phyloP scores from a whole-genome alignment of 1,140 invertebrate species.

The Periplaneta americana region DNA sequence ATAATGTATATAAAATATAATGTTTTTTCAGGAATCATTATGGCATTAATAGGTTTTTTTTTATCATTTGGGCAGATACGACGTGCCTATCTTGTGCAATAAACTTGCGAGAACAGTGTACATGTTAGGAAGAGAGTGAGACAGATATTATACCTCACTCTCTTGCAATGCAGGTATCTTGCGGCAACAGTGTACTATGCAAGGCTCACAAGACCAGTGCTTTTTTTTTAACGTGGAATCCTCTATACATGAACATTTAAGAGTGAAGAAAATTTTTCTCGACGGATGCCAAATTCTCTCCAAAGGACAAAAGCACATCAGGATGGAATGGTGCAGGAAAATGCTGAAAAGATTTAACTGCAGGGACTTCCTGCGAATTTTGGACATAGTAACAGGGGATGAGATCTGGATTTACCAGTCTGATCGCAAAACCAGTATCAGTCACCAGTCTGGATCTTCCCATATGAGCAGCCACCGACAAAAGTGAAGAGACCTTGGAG shows the following conservation, averaged over 20 bases:
- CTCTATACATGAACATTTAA: background rate
- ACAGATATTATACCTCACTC: no score
- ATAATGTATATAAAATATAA: no score
- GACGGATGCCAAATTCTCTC: slow-evolving; percentile 19
- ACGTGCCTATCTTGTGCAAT: no score
- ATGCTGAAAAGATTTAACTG: slow-evolving; percentile 22
- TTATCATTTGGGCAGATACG: no score
- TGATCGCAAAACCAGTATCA: slow-evolving; percentile 24
- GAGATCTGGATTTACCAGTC: slow-evolving; percentile 25
- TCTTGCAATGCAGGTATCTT: no score
- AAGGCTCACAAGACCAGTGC: no score
- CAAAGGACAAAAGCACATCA: slow-evolving; percentile 19
- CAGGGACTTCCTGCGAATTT: slow-evolving; percentile 21
- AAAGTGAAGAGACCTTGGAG: background rate
- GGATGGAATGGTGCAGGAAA: slow-evolving; percentile 23
- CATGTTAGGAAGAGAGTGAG: no score
- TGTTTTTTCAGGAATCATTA: no score
- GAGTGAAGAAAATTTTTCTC: background rate
- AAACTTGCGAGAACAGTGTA: no score
- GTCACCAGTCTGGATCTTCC: background rate
- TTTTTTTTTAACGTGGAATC: no score
- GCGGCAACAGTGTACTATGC: no score
- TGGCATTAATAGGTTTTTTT: no score
- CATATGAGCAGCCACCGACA: background rate
- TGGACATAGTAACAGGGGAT: slow-evolving; percentile 23